Evolutionary conservation across 2,113 vertebrate species (phyloP).

Genomic region (Thunnus thynnus): DNA sequence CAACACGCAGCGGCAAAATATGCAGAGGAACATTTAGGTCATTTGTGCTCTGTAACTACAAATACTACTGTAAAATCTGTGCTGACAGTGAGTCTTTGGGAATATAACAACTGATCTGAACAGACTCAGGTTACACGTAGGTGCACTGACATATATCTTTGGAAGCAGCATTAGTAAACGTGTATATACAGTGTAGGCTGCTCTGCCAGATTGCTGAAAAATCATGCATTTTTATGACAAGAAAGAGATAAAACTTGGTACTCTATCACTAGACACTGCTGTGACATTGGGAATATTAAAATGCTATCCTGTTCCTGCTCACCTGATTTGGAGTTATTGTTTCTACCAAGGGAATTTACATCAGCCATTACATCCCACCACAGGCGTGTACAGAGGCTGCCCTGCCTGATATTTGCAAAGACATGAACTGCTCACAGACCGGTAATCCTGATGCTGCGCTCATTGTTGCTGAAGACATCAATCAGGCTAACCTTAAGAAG

Average conservation of each 20-base stretch:
- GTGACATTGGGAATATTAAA: no score
- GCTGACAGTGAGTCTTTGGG: conserved; percentile 6
- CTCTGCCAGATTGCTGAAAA: conserved; percentile 2
- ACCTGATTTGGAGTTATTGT: background rate
- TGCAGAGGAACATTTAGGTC: conserved; percentile 24
- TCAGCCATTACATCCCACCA: background rate
- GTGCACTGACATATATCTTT: conserved; percentile 1
- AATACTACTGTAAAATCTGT: conserved; percentile 18
- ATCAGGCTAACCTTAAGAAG: no score
- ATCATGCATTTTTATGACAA: conserved; percentile 14
- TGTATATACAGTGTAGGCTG: background rate
- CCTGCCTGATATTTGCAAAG: no score
- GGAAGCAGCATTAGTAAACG: conserved; percentile 9
- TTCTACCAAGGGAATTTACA: background rate
- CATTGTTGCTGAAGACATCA: no score
- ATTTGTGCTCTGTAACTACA: conserved; percentile 22
- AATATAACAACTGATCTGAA: conserved; percentile 2
- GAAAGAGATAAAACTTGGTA: conserved; percentile 9
- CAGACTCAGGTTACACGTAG: background rate
- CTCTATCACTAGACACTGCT: conserved; percentile 5
- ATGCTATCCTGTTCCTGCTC: background rate
- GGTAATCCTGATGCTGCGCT: no score
- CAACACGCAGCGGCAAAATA: conserved; percentile 9
- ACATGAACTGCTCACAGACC: no score
- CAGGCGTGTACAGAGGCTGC: background rate